Base-by-base conservation (phyloP, 2,113 vertebrate species). In the Ictalurus furcatus region DNA sequence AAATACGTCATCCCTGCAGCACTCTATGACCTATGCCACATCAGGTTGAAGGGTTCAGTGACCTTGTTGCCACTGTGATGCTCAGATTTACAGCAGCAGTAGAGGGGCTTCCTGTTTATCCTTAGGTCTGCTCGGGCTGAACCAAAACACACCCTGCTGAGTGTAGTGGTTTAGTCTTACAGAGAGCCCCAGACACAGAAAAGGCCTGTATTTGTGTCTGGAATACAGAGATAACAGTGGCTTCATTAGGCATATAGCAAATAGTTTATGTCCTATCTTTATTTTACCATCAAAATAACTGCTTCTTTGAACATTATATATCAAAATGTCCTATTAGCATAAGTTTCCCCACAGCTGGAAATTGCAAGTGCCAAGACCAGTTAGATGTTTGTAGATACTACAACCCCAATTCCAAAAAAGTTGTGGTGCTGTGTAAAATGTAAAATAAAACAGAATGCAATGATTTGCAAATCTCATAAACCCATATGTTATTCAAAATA, bases 71-170 rank as follows among this genome's bases (percentile, higher is more conserved):
- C 3, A 52, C 58, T 87, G 74, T 84, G 83, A 88, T 86, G 61
- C 56, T 83, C 88, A 88, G 79, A 90, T 89, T 90, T 90, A 89
- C 48, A 23, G 25, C 90, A 82, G 44, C 11, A 16, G 34, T 12
- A 14, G 63, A 90, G 54, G 16, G 21, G 54, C 73, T 92, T 91
- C 90, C 90, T 91, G 90, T 90, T 91, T 87, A 83, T 86, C 59
- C 79, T 91, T 48, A 87, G 37, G 87, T 92, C 90, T 91, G 91
- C 56, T 79, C 78, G 73, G 74, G 85, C 48, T 58, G 76, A 91
- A 90, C 59, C 81, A 90, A 90, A 91, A 90, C 89, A 86, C 73
- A 74, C 48, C 87, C 90, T 90, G 87, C 85, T 89, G 89, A 54
- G 81, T 71, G 80, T 19, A 69, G 73, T 85, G 87, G 90, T 90